Conservation (phyloP, 2,888 invertebrate species). For the Andrena bicolor region DNA sequence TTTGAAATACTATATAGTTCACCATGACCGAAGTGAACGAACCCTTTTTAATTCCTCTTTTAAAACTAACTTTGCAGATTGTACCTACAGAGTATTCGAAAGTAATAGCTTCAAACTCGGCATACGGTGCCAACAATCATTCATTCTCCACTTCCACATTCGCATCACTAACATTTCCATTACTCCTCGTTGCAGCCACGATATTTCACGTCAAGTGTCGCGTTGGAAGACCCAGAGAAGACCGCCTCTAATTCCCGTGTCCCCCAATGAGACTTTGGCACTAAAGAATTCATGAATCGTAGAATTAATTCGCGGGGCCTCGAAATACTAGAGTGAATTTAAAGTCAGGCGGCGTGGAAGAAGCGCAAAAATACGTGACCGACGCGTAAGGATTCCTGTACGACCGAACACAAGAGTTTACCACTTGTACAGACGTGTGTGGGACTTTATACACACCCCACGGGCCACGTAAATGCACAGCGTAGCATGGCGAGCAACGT, state of each 20-base stretch:
- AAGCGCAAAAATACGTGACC: conserved; percentile 74
- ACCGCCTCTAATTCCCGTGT: conserved; percentile 57
- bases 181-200: not conserved
- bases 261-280: conserved; percentile 45
- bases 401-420: conserved; percentile 30
- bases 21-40: too few species aligned
- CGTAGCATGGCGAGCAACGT: conserved; percentile 29
- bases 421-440: conserved; percentile 17
- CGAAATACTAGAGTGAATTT: conserved; percentile 70
- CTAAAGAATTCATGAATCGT: conserved; percentile 73
- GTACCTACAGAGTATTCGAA: too few species aligned
- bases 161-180: not conserved
- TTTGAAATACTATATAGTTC: too few species aligned
- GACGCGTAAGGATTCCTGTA: conserved; percentile 43
- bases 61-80: too few species aligned
- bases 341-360: conserved; percentile 68
- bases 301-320: conserved; percentile 65
- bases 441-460: not conserved
- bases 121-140: not conserved
- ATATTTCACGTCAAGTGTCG: not conserved
- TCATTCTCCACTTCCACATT: not conserved
- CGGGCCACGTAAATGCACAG: not conserved
- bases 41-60: too few species aligned
- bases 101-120: too few species aligned
- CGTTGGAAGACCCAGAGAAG: conserved; percentile 8